Evolutionary conservation across 2,888 invertebrate genomes (phyloP).

Genomic region (Acanthosepion lycidas): DNA sequence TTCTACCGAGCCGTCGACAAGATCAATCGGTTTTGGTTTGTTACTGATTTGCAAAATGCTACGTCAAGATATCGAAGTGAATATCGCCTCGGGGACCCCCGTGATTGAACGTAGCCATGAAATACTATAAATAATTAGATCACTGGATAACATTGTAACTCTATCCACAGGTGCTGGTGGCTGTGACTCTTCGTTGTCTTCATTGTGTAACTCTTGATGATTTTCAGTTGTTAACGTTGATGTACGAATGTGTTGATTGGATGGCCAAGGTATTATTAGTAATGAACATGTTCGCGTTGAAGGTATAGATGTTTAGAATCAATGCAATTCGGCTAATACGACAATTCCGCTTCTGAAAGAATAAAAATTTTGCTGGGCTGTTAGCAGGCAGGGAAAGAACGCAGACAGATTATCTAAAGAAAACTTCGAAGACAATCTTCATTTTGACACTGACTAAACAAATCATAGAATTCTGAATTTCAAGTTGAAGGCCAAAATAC

Average conservation of each 20-base stretch:
- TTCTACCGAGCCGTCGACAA: no score
- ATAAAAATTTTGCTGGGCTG: not conserved
- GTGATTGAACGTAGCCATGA: not conserved
- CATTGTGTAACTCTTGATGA: not conserved
- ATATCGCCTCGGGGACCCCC: not conserved
- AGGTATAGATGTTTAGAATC: not conserved
- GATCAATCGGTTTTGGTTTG: not conserved
- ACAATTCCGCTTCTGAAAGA: not conserved
- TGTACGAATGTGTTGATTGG: not conserved
- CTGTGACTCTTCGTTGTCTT: not conserved
- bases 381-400: not conserved
- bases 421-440: no score
- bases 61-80: conserved; percentile 15
- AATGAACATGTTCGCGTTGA: not conserved
- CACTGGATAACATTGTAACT: not conserved
- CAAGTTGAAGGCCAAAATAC: no score
- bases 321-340: not conserved
- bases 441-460: no score
- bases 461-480: no score
- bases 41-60: conserved; percentile 33
- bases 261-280: not conserved
- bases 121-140: not conserved
- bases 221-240: not conserved
- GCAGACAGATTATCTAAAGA: no score
- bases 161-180: not conserved